phyloP scores from a whole-genome alignment of 92 coral and sea anemone genomes.

The Zoanthus gigantus region DNA sequence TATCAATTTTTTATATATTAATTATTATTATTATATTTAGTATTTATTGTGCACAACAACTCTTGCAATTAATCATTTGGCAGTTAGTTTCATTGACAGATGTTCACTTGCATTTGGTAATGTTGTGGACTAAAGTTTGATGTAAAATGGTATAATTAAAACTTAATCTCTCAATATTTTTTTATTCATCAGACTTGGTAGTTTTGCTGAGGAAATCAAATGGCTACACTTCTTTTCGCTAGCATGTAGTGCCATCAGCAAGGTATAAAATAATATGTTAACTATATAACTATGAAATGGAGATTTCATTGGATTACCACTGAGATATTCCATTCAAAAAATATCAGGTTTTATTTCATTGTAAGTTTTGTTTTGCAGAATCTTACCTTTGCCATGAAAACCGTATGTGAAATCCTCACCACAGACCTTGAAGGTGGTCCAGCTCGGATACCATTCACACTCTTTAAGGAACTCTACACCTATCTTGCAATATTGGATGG shows the following conservation, averaged over 20 bases:
- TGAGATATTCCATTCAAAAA: neutral
- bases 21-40: too few species aligned
- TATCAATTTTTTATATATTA: too few species aligned
- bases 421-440: constrained; percentile 97
- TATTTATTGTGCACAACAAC: too few species aligned
- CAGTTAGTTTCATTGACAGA: too few species aligned
- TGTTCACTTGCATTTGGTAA: too few species aligned
- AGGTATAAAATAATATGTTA: constrained; percentile 55
- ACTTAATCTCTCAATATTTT: neutral
- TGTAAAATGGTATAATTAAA: neutral
- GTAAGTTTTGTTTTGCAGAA: constrained; percentile 56
- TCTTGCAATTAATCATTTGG: too few species aligned
- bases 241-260: constrained; percentile 89
- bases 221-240: constrained; percentile 93
- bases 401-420: constrained; percentile 93
- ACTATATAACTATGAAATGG: neutral
- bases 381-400: constrained; percentile 92
- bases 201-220: constrained; percentile 96
- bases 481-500: constrained; percentile 96
- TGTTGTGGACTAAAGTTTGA: neutral
- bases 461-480: constrained; percentile 89
- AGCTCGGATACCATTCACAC: constrained; percentile 81
- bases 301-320: neutral
- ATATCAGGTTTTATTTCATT: neutral
- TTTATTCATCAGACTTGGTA: constrained; percentile 76